Conservation (phyloP, 2,888 invertebrate species). For the Drosophila neutralis region DNA sequence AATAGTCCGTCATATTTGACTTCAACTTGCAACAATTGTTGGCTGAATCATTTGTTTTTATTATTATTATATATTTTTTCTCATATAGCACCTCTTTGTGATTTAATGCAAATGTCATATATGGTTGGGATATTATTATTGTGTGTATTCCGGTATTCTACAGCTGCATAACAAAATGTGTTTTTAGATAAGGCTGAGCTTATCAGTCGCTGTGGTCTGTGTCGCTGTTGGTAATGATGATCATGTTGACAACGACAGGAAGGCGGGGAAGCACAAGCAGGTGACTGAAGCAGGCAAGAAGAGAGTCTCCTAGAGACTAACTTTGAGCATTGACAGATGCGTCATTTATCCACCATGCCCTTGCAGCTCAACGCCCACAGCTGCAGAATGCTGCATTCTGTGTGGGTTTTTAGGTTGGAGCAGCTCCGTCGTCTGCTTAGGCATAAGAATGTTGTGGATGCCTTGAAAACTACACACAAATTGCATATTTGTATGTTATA, state of each 20-base stretch:
- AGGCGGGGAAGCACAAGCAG: not conserved
- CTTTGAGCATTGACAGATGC: conserved; percentile 70
- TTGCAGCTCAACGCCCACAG: conserved; percentile 81
- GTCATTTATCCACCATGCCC: conserved; percentile 64
- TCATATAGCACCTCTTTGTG: conserved; percentile 1
- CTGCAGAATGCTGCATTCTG: conserved; percentile 81
- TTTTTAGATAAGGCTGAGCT: conserved; percentile 39
- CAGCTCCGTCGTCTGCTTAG: conserved; percentile 1
- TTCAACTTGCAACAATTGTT: conserved; percentile 4
- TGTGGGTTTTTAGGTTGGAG: conserved; percentile 27
- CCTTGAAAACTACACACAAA: not conserved
- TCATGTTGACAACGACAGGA: conserved; percentile 27
- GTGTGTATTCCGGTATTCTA: not conserved
- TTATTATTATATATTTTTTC: not conserved
- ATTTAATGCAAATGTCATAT: conserved; percentile 23
- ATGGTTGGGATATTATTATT: conserved; percentile 9
- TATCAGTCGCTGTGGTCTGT: conserved; percentile 29
- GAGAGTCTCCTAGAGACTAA: conserved; percentile 43
- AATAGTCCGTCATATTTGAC: conserved; percentile 2
- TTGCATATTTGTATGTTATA: not conserved
- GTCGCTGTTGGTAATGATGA: conserved; percentile 24
- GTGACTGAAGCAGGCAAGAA: conserved; percentile 7
- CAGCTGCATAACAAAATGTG: conserved; percentile 12
- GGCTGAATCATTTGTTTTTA: conserved; percentile 8
- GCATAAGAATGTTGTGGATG: conserved; percentile 4